Evolutionary conservation across 2,797 vertebrate species (phyloP).

Genomic region (Otolemur crassicaudatus): DNA sequence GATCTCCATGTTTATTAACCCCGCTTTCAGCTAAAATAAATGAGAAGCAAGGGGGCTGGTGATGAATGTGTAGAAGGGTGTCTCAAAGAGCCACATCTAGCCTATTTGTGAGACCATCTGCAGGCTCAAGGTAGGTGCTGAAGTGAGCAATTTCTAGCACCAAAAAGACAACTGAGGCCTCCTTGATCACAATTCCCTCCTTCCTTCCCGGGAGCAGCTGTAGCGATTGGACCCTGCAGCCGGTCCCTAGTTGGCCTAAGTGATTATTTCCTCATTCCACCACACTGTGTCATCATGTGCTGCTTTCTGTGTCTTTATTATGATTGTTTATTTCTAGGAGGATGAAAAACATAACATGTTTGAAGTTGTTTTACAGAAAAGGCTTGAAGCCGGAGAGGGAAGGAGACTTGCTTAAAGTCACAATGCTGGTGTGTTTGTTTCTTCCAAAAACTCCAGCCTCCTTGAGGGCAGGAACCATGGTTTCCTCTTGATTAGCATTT

Average conservation of each 20-base stretch:
- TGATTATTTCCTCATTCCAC: background rate
- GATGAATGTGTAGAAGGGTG: background rate
- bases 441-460: background rate
- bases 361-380: conserved; percentile 47
- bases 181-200: background rate
- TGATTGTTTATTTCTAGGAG: background rate
- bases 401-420: background rate
- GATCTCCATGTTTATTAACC: background rate
- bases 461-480: background rate
- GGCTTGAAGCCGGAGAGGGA: background rate
- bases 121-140: background rate
- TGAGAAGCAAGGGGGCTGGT: background rate
- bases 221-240: background rate
- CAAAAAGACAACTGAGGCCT: background rate
- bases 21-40: conserved; percentile 29
- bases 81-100: background rate
- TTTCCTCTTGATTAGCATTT: conserved; percentile 37
- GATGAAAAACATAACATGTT: background rate
- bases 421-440: background rate
- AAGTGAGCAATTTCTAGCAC: background rate
- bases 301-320: background rate
- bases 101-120: background rate
- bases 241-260: background rate
- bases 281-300: background rate
- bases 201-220: background rate